Percentiles rank a stretch among this genome's conserved stretches.
Conservation (phyloP, 2,113 vertebrate species). For the Gasterosteus aculeatus region DNA sequence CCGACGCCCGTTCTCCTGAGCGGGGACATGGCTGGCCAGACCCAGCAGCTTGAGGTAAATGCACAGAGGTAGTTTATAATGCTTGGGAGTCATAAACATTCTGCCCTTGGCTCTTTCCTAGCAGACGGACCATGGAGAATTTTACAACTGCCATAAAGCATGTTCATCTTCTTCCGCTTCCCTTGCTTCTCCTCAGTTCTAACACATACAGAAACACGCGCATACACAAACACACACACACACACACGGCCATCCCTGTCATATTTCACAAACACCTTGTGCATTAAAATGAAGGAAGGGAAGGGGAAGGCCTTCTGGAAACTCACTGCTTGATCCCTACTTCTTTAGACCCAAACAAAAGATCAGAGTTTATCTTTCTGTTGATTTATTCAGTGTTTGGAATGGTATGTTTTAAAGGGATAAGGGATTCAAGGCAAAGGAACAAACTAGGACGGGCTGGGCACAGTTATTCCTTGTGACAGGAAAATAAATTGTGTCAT, state of each 20-base stretch:
- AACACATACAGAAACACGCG: slow-evolving; percentile 52
- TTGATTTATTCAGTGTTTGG: slow-evolving; percentile 4
- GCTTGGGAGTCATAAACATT: slow-evolving; percentile 82
- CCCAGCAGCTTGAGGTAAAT: slow-evolving; percentile 77
- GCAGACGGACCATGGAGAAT: slow-evolving; percentile 82
- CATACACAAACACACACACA: slow-evolving; percentile 52
- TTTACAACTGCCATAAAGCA: slow-evolving; percentile 83
- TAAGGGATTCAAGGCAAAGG: not conserved
- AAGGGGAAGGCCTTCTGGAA: slow-evolving; percentile 52
- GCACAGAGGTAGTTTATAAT: slow-evolving; percentile 82
- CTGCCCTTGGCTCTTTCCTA: slow-evolving; percentile 84
- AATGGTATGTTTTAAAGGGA: not conserved
- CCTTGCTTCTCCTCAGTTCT: slow-evolving; percentile 60
- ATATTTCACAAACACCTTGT: slow-evolving; percentile 66
- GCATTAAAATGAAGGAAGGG: slow-evolving; percentile 67
- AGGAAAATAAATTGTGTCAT: not conserved
- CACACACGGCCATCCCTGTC: slow-evolving; percentile 52
- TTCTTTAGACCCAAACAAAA: slow-evolving; percentile 2
- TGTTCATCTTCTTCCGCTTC: slow-evolving; percentile 75
- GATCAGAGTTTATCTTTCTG: not conserved
- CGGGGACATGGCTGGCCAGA: slow-evolving; percentile 73
- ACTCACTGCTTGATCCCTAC: slow-evolving; percentile 30
- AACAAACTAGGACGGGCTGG: not conserved
- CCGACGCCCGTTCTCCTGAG: slow-evolving; percentile 41
- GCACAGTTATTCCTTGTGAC: not conserved